phyloP scores from a whole-genome alignment of 2,888 invertebrate genomes.

The Griposia aprilina region DNA sequence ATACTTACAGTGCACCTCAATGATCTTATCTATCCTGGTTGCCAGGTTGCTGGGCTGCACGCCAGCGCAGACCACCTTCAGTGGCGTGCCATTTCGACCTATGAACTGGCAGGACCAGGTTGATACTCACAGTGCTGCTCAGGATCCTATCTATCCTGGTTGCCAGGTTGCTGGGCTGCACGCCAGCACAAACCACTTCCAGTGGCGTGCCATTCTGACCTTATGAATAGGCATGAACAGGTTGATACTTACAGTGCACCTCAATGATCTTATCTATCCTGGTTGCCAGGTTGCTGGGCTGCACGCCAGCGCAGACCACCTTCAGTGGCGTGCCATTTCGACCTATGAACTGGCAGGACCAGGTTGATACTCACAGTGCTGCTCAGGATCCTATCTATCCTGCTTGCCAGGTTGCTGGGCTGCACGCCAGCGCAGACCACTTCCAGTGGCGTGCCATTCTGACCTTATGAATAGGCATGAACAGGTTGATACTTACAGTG shows the following conservation, averaged over 20 bases:
- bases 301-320: constrained; percentile 91
- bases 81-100: constrained; percentile 94
- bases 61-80: constrained; percentile 93
- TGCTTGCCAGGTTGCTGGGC: constrained; percentile 90
- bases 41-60: constrained; percentile 91
- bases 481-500: constrained; percentile 89
- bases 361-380: constrained; percentile 41
- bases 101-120: constrained; percentile 90
- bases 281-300: constrained; percentile 90
- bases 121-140: constrained; percentile 42
- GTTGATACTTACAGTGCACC: constrained; percentile 86
- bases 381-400: constrained; percentile 87
- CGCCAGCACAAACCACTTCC: constrained; percentile 92
- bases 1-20: too few relatives aligned
- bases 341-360: constrained; percentile 92
- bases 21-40: constrained; percentile 92
- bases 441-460: constrained; percentile 95
- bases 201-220: constrained; percentile 95
- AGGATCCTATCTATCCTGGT: constrained; percentile 90
- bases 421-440: constrained; percentile 91
- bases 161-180: constrained; percentile 91
- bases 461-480: constrained; percentile 95
- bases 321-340: constrained; percentile 95
- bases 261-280: constrained; percentile 92
- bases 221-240: constrained; percentile 94